A percentile compares a stretch with the other conserved stretches of the same genome.
Conservation (phyloP, 2,888 invertebrate species). For the Smittia aterrima region DNA sequence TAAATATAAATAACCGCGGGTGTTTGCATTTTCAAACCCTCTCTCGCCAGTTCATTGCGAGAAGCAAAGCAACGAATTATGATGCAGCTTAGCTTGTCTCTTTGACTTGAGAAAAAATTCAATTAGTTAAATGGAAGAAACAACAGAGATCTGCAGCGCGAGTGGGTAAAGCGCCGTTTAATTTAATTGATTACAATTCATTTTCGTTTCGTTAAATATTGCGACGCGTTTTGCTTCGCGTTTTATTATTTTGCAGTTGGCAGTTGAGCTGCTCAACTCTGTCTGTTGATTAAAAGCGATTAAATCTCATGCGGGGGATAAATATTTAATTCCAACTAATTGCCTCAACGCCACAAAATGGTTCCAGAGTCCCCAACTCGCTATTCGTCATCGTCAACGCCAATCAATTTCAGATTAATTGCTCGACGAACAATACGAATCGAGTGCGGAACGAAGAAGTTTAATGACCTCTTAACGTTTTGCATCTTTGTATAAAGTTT, state of each 20-base stretch:
- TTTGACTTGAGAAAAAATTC: background rate
- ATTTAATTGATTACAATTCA: conserved; percentile 3
- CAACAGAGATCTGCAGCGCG: background rate
- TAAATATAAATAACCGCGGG: conserved; percentile 7
- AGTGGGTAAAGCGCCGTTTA: background rate
- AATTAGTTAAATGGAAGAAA: background rate
- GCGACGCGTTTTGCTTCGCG: background rate
- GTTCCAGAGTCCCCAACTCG: background rate
- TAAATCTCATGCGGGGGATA: conserved; percentile 1
- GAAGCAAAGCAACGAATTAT: background rate
- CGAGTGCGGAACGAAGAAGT: too few species aligned
- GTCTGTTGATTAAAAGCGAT: background rate
- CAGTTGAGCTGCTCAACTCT: background rate
- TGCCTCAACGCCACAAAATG: background rate
- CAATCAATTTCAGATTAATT: background rate
- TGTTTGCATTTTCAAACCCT: background rate
- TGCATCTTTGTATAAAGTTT: background rate
- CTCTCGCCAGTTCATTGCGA: background rate
- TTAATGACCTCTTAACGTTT: too few species aligned
- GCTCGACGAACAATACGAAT: too few species aligned
- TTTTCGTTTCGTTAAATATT: background rate
- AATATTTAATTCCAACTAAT: background rate
- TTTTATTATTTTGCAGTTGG: background rate
- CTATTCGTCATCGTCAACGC: background rate
- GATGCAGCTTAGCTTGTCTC: conserved; percentile 1